Evolutionary conservation across 2,797 vertebrate species (phyloP), one percentile per base, ranked within the genome.

Genomic region (Notolepis coatsorum): DNA sequence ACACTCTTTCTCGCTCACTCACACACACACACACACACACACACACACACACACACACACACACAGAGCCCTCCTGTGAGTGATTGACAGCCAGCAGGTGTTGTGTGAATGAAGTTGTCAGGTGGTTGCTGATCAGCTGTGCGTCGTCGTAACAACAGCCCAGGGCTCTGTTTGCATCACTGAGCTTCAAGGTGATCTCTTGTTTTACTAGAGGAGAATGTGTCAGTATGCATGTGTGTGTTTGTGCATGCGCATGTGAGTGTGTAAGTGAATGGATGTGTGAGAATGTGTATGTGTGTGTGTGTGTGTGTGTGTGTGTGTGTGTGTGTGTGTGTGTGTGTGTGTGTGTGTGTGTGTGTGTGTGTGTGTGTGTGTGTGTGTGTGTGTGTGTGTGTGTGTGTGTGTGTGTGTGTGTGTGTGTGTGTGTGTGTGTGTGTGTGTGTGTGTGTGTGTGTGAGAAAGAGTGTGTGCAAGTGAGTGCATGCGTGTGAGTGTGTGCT

Each of bases 41-140:
- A 20, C 17, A 43, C 41, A 24, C 23, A 47, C 45, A n/a, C 46
- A 28, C n/a, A n/a, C n/a, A n/a, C n/a, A n/a, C n/a, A n/a, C n/a
- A n/a, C n/a, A n/a, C n/a, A n/a, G n/a, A n/a, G 58, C 54, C 75
- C 68, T 70, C 65, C 70, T 61, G 71, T 47, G 59, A 70, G 88
- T 91, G 92, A 92, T 89, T 91, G 92, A 93, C 93, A 95, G 86
- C 90, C 84, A 90, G 91, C 93, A 93, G 94, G 92, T 93, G 92
- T 91, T 80, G 74, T 80, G 89, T 86, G 83, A 90, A 92, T 91
- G 88, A 86, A 91, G 92, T 92, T 91, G 93, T 95, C 93, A 93
- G 79, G 65, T 62, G 79, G 80, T 81, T 88, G 88, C 73, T 79
- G 74, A 87, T 89, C 91, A 90, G 83, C 87, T 87, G 77, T 59